Conservation (phyloP, 1,140 invertebrate genomes). For the Acyrthosiphon pisum region DNA sequence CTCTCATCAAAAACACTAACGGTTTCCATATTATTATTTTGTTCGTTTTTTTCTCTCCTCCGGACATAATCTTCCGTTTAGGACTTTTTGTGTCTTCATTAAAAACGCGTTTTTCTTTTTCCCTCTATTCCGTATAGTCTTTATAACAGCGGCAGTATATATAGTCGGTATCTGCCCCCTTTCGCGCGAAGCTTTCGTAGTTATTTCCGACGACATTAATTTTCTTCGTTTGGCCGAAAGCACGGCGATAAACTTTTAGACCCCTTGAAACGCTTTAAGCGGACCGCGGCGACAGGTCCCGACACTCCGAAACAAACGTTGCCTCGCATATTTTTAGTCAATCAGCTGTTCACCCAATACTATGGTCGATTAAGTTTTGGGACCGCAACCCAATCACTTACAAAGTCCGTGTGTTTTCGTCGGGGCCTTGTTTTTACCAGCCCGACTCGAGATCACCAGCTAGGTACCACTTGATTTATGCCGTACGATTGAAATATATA, state of each 20-base stretch:
- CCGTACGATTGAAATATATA: not conserved
- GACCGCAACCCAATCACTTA: not conserved
- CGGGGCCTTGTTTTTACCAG: not conserved
- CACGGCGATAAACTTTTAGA: slow-evolving; percentile 1
- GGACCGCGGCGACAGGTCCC: not conserved
- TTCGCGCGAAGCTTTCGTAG: not conserved
- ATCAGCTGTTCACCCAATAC: not conserved
- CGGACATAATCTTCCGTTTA: slow-evolving; percentile 15
- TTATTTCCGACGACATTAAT: slow-evolving; percentile 34
- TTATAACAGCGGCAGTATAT: not conserved
- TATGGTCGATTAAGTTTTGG: not conserved
- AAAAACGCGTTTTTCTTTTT: slow-evolving; percentile 5
- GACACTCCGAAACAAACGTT: not conserved
- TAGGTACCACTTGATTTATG: too few species aligned
- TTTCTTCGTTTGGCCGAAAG: slow-evolving; percentile 16
- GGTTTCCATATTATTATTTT: slow-evolving; percentile 34
- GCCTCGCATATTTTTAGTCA: not conserved
- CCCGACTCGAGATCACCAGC: not conserved
- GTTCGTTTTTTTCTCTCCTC: not conserved
- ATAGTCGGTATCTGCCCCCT: not conserved
- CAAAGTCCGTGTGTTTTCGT: too few species aligned
- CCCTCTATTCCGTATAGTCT: not conserved
- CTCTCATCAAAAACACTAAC: not conserved
- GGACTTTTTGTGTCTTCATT: slow-evolving; percentile 11
- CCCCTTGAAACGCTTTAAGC: not conserved